phyloP scores from a whole-genome alignment of 2,888 invertebrate species.

The Carcina quercana region DNA sequence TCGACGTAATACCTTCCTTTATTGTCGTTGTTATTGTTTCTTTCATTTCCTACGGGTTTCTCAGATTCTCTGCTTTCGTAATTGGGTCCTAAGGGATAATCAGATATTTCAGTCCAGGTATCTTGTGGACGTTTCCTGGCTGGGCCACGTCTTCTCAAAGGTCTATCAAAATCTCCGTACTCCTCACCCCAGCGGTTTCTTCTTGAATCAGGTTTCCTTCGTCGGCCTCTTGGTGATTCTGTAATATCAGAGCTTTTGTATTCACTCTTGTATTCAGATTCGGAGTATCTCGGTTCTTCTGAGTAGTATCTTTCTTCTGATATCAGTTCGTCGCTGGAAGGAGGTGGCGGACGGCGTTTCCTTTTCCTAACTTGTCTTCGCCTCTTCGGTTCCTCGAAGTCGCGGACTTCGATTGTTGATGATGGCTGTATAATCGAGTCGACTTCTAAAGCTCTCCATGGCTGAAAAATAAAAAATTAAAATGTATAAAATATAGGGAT shows the following conservation, averaged over 20 bases:
- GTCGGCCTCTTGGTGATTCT: constrained; percentile 40
- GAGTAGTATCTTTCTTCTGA: constrained; percentile 35
- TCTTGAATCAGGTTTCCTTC: constrained; percentile 42
- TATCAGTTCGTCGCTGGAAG: constrained; percentile 28
- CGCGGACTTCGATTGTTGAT: constrained; percentile 31
- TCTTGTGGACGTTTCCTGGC: constrained; percentile 44
- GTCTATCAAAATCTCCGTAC: constrained; percentile 38
- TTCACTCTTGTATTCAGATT: constrained; percentile 26
- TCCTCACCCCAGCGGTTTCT: constrained; percentile 53
- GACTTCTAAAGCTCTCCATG: constrained; percentile 63
- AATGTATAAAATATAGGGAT: too few relatives aligned
- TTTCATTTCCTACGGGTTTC: not conserved
- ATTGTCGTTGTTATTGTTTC: not conserved
- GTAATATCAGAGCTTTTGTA: too few relatives aligned
- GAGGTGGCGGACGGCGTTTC: constrained; percentile 72
- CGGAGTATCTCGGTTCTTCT: constrained; percentile 27
- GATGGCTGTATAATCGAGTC: constrained; percentile 33
- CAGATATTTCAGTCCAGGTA: constrained; percentile 26
- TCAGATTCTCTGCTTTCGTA: constrained; percentile 6
- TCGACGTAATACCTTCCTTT: too few relatives aligned
- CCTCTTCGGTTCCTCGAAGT: constrained; percentile 46
- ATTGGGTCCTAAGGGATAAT: constrained; percentile 15
- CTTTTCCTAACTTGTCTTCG: constrained; percentile 72
- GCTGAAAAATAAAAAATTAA: constrained; percentile 63
- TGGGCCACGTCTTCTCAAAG: constrained; percentile 44